phyloP scores from a whole-genome alignment of 2,888 invertebrate genomes.

The Drosophila longiperda region DNA sequence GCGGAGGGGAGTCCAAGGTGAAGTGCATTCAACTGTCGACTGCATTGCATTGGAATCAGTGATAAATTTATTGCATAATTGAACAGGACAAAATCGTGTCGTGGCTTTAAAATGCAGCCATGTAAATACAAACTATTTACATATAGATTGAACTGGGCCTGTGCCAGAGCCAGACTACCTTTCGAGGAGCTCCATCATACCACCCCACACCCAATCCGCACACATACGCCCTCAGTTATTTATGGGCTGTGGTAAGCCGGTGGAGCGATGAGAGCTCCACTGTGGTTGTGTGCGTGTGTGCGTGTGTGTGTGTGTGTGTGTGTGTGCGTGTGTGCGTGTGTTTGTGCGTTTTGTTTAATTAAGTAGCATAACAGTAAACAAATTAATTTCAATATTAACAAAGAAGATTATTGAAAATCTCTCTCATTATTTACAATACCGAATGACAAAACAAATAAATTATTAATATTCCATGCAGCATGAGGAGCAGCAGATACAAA shows the following conservation, averaged over 20 bases:
- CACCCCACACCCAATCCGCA: not conserved
- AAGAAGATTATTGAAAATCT: conserved; percentile 81
- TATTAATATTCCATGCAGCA: conserved; percentile 70
- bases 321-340: conserved; percentile 22
- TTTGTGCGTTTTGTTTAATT: conserved; percentile 73
- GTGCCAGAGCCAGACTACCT: conserved; percentile 4
- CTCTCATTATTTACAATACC: conserved; percentile 78
- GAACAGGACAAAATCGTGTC: conserved; percentile 71
- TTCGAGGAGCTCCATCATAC: conserved; percentile 9
- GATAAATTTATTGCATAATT: conserved; percentile 81
- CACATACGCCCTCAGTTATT: conserved; percentile 62
- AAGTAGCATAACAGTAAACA: conserved; percentile 81
- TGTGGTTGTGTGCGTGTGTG: not conserved
- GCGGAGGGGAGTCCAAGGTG: conserved; percentile 6
- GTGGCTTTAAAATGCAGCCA: conserved; percentile 71
- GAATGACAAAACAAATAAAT: conserved; percentile 81
- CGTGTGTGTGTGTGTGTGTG: conserved; percentile 2
- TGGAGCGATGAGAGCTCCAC: conserved; percentile 31
- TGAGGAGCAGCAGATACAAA: conserved; percentile 25
- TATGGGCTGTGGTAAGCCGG: conserved; percentile 72
- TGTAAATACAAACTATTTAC: conserved; percentile 66
- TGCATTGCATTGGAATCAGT: conserved; percentile 65
- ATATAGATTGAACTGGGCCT: conserved; percentile 59
- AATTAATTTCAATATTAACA: conserved; percentile 81
- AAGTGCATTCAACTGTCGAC: conserved; percentile 59